A percentile compares a stretch with the other conserved stretches of the same genome.
phyloP scores from a whole-genome alignment of 2,113 vertebrate genomes.

The Siphamia tubifer region DNA sequence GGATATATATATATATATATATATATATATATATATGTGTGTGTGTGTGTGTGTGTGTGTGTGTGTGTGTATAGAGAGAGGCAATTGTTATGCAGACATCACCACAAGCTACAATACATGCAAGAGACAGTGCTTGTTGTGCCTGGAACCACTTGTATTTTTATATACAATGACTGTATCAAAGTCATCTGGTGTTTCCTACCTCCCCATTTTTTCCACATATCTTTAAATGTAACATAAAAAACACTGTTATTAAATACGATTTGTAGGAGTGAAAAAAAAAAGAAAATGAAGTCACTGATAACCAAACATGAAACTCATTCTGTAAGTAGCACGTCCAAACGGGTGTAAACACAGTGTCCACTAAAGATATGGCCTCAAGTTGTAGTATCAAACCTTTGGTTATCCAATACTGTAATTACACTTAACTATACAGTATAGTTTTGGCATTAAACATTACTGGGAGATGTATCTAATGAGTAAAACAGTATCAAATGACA shows the following conservation, averaged over 20 bases:
- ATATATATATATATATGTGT: no score
- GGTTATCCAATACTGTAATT: slow-evolving; percentile 5
- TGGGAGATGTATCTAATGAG: slow-evolving; percentile 2
- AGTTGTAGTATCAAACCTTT: background rate
- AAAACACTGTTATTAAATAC: background rate
- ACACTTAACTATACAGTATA: background rate
- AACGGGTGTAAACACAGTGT: slow-evolving; percentile 12
- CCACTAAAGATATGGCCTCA: background rate
- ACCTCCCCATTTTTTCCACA: background rate
- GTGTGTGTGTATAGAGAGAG: no score
- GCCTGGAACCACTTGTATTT: no score
- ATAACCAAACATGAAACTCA: background rate
- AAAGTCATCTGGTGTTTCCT: no score
- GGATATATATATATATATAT: no score
- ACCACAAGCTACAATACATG: no score
- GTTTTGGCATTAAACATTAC: slow-evolving; percentile 27
- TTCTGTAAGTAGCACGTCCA: background rate
- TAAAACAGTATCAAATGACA: slow-evolving; percentile 22
- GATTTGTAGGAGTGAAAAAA: background rate
- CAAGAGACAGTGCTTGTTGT: no score
- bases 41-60: no score
- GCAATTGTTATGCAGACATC: no score
- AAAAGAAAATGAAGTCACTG: background rate
- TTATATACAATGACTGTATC: no score
- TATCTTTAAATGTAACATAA: background rate